A percentile compares a stretch with the other conserved stretches of the same genome.
Evolutionary conservation across 1,140 invertebrate species (phyloP).

Genomic region (Oryzaephilus surinamensis): DNA sequence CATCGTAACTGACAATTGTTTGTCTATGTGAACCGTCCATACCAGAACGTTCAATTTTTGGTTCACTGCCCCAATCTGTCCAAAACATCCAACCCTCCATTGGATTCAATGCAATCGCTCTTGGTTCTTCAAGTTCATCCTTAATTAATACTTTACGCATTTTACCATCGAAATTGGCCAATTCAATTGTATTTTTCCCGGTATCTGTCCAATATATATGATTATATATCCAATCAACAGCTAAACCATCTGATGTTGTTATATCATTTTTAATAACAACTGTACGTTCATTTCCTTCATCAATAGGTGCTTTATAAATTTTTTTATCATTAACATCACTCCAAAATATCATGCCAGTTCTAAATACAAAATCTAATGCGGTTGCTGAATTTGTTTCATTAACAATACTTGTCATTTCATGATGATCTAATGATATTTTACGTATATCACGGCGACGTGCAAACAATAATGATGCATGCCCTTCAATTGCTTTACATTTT

Average conservation of each 20-base stretch:
- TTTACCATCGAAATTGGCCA: slow-evolving; percentile 80
- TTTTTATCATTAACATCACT: slow-evolving; percentile 82
- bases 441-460: slow-evolving; percentile 77
- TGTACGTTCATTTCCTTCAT: slow-evolving; percentile 73
- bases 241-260: slow-evolving; percentile 84
- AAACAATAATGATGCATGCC: slow-evolving; percentile 74
- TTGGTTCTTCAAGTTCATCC: slow-evolving; percentile 80
- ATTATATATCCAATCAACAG: slow-evolving; percentile 94
- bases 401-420: slow-evolving; percentile 81
- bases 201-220: slow-evolving; percentile 96
- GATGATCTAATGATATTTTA: slow-evolving; percentile 79
- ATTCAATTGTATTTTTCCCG: slow-evolving; percentile 78
- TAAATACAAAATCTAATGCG: slow-evolving; percentile 80
- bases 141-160: slow-evolving; percentile 80
- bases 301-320: slow-evolving; percentile 87
- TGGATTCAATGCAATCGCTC: slow-evolving; percentile 91
- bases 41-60: slow-evolving; percentile 86
- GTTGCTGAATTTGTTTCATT: slow-evolving; percentile 80
- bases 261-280: slow-evolving; percentile 73
- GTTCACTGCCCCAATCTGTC: slow-evolving; percentile 88
- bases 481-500: slow-evolving; percentile 78
- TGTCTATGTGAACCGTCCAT: slow-evolving; percentile 90
- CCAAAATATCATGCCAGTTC: slow-evolving; percentile 90
- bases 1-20: slow-evolving; percentile 76
- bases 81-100: slow-evolving; percentile 95